These are phyloP conservation scores for Eciton burchellii DNA, from an alignment of 1,140 invertebrate species.

Conservation along the genomic window DNA sequence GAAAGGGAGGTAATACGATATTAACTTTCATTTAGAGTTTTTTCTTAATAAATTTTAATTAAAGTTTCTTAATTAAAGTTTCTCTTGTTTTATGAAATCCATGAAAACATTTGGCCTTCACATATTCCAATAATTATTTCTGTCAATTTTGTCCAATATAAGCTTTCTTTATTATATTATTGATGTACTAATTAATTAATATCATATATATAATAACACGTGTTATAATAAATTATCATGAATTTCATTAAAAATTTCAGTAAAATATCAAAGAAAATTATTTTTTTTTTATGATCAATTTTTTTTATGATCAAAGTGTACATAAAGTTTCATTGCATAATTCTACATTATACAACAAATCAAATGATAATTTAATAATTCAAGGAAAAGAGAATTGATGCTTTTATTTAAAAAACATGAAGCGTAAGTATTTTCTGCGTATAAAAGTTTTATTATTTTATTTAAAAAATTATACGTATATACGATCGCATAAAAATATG, in stretches of 20 bases:
- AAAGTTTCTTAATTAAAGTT: constrained; percentile 8
- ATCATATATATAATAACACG: background rate
- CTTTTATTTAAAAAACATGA: background rate
- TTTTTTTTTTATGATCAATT: background rate
- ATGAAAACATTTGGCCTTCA: background rate
- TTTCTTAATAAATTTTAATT: constrained; percentile 5
- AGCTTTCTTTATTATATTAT: background rate
- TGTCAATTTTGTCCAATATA: background rate
- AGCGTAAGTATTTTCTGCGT: background rate
- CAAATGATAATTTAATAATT: background rate
- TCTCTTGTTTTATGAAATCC: background rate
- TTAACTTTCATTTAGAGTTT: constrained; percentile 28
- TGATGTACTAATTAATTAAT: background rate
- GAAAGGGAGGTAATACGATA: background rate
- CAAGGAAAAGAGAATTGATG: background rate
- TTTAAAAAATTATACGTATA: background rate
- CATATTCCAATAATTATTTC: background rate
- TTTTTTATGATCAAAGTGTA: background rate
- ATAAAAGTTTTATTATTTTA: background rate
- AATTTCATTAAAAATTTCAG: too few relatives aligned
- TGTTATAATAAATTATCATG: too few relatives aligned
- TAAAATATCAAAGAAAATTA: background rate
- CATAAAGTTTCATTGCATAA: background rate
- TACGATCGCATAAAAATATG: constrained; percentile 8
- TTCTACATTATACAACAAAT: background rate